Evolutionary conservation across 1,140 invertebrate species (phyloP).

Genomic region (Drosophila oshimai): DNA sequence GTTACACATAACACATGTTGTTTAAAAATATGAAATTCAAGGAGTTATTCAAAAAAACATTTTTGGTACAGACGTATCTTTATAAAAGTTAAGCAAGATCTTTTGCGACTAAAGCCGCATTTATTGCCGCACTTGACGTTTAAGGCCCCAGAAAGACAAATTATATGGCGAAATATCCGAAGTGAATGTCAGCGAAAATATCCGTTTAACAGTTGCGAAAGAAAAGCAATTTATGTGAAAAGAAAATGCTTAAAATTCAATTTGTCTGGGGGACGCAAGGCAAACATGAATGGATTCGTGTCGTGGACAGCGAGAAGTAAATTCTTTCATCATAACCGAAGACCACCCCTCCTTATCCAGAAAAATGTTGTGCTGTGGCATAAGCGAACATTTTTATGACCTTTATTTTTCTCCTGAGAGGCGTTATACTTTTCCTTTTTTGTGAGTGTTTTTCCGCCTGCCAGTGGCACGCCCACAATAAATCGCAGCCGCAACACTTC

Average conservation of each 20-base stretch:
- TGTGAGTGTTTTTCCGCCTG: background rate
- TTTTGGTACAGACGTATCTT: no score
- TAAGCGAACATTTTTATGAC: slow-evolving; percentile 29
- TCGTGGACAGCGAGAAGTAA: background rate
- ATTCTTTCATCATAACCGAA: background rate
- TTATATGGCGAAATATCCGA: background rate
- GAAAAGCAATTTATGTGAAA: slow-evolving; percentile 21
- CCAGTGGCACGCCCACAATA: slow-evolving; percentile 31
- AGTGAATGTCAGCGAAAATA: background rate
- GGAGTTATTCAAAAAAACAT: no score
- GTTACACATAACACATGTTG: no score
- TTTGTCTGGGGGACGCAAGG: slow-evolving; percentile 11
- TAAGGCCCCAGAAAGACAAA: background rate
- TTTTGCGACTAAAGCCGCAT: background rate
- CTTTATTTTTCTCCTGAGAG: slow-evolving; percentile 19
- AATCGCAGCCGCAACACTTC: slow-evolving; percentile 32
- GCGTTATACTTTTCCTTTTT: background rate
- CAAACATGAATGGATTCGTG: background rate
- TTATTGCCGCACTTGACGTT: no score
- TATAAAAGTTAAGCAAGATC: no score
- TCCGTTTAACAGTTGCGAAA: background rate
- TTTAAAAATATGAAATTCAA: no score
- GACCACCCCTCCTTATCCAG: background rate
- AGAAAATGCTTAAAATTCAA: slow-evolving; percentile 44
- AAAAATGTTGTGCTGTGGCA: background rate